Evolutionary conservation across 1,140 invertebrate genomes (phyloP), one percentile per base, ranked within the genome.

Genomic region (Zophobas atratus): DNA sequence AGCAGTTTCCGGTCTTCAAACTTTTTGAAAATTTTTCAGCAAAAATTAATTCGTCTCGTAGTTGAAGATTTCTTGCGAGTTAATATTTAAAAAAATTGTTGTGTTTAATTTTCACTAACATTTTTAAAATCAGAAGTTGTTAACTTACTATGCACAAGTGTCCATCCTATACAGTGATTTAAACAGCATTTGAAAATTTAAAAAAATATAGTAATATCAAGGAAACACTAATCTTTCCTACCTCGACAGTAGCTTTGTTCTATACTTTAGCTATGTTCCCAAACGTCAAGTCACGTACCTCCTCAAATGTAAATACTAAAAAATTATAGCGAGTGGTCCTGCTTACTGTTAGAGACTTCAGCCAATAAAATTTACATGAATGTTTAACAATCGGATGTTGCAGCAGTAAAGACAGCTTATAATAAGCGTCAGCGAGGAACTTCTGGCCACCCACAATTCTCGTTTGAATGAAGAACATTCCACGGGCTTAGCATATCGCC

Each of bases 391-490:
- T 73, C 49, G 71, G 71, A 73, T 43, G 49, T 36, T 67, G 60
- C n/a, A 41, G 60, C 60, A 8, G 70, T 78, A 78, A 75, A 75
- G 72, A 78, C 43, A 75, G 72, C 72, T 78, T 78, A 78, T 53
- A 72, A 72, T 72, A 72, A 53, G 34, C 46, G 51, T 35, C 46
- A 36, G 36, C 49, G 48, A 39, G 51, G 46, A 53, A 70, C 57
- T 55, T 46, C 20, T 67, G 82, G 77, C 82, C 82, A 83, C 83
- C 82, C 83, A 83, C 83, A 81, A 81, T 34, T 60, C 75, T 74
- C 73, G 46, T 80, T 53, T 80, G 80, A 80, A 83, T 82, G 77
- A 76, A 78, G 79, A 79, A 82, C 79, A 84, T 84, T 84, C 83
- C 77, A 72, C 46, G 63, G 73, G 77, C 79, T 82, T 81, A 79